Conservation (phyloP, 2,888 invertebrate species). For the Clanis bilineata region DNA sequence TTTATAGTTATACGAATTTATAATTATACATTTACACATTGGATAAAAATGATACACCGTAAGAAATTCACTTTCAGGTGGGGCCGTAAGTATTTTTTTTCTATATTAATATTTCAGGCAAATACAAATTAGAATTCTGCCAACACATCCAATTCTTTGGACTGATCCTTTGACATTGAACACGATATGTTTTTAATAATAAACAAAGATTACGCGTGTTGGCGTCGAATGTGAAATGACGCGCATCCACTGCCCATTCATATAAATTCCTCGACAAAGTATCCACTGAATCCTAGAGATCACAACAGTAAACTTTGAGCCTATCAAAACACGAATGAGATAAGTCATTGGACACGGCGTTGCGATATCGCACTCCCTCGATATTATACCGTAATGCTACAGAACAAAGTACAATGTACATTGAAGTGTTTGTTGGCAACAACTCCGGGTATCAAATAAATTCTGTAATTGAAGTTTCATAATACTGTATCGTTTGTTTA, state of each 20-base stretch:
- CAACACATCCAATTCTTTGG: background rate
- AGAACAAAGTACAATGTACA: slow-evolving; percentile 37
- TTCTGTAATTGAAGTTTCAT: slow-evolving; percentile 55
- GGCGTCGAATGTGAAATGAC: slow-evolving; percentile 42
- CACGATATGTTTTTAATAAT: slow-evolving; percentile 17
- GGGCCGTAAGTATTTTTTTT: too few species aligned
- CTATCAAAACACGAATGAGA: slow-evolving; percentile 69
- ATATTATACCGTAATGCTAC: slow-evolving; percentile 45
- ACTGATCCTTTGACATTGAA: background rate
- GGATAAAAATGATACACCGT: too few species aligned
- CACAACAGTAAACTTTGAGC: slow-evolving; percentile 63
- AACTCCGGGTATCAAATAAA: slow-evolving; percentile 47
- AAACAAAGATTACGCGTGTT: slow-evolving; percentile 50
- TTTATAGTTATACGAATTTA: too few species aligned
- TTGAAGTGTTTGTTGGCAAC: slow-evolving; percentile 47
- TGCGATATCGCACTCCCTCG: slow-evolving; percentile 28
- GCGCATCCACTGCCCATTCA: slow-evolving; percentile 52
- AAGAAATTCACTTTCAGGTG: too few species aligned
- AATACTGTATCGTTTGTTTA: slow-evolving; percentile 57
- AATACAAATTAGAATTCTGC: background rate
- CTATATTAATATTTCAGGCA: background rate
- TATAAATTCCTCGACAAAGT: slow-evolving; percentile 56
- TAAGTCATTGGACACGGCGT: slow-evolving; percentile 54
- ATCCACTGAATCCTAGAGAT: slow-evolving; percentile 53
- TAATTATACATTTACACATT: too few species aligned